Conservation (phyloP, 2,113 vertebrate species). For the Hiodon tergisus region DNA sequence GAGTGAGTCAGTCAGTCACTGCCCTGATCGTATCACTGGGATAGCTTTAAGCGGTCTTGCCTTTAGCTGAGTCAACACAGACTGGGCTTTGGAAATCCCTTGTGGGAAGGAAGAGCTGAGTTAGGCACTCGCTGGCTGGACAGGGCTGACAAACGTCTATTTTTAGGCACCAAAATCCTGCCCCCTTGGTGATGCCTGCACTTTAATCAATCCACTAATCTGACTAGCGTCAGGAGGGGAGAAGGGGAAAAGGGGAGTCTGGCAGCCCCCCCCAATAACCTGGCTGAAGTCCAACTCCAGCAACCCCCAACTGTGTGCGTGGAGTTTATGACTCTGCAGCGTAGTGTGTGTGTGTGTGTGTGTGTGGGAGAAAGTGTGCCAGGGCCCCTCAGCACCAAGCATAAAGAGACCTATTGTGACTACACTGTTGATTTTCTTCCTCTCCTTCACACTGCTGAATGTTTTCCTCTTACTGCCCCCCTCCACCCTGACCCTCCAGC, state of each 20-base stretch:
- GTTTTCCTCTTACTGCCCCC: neutral
- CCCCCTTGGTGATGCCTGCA: neutral
- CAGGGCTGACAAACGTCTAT: constrained; percentile 41
- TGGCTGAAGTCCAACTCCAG: constrained; percentile 41
- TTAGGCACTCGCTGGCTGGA: constrained; percentile 37
- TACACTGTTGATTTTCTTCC: constrained; percentile 29
- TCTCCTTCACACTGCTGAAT: constrained; percentile 20
- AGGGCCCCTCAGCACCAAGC: constrained; percentile 36
- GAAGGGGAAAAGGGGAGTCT: neutral
- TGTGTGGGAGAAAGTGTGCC: constrained; percentile 34
- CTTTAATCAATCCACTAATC: constrained; percentile 37
- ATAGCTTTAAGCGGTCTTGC: constrained; percentile 30
- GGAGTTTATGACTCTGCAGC: constrained; percentile 46
- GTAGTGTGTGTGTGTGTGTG: constrained; percentile 22
- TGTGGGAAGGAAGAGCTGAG: constrained; percentile 43
- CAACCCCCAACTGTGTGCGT: constrained; percentile 19
- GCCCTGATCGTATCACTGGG: constrained; percentile 4
- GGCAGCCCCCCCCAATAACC: constrained; percentile 20
- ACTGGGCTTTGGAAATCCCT: constrained; percentile 43
- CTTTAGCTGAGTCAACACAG: constrained; percentile 43
- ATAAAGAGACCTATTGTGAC: constrained; percentile 64
- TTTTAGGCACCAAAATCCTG: constrained; percentile 38
- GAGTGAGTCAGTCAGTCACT: neutral
- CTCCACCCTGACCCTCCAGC: constrained; percentile 6
- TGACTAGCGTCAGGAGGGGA: constrained; percentile 25